Base-by-base conservation (phyloP, 2,113 vertebrate species). In the Carassius auratus region DNA sequence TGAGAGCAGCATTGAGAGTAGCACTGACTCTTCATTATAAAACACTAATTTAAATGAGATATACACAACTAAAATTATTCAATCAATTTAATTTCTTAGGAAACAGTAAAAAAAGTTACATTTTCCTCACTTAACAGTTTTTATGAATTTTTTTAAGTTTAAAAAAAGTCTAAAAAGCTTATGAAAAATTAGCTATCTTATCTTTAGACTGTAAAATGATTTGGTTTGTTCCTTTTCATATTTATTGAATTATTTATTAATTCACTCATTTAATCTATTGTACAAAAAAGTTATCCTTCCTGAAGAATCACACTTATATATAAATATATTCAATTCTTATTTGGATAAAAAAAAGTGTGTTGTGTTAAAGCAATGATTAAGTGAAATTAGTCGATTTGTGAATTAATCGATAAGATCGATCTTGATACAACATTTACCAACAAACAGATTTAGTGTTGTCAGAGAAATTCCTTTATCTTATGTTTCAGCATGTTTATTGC, bases 401-500 rank as follows among this genome's bases (percentile, higher is more conserved):
- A 42, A 42, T 42, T 30, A 30, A 30, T 30, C 30, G 30, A 30
- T 30, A 30, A 30, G 38, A 42, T 33, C 13, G 12, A 61, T 30
- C 17, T 30, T 36, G 55, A 73, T 62, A 15, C 61, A 57, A 68
- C 26, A 57, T 42, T 75, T n/a, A 55, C 13, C n/a, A 73, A 38
- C n/a, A 59, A 42, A 71, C 15, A 23, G 26, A 75, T 75, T 50
- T 26, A 50, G 42, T 50, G n/a, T 8, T 4, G 3, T 15, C 38
- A 15, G 13, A 26, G 42, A 38, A n/a, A 62, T 76, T 52, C 3
- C 33, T 55, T 76, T 73, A 62, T 62, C 9, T 62, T 17, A 73
- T 17, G 48, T 76, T 36, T 76, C 42, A 12, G 77, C 12, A 66
- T 64, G 38, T 80, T 80, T 80, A 80, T 80, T 62, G 33, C 57